Conservation (phyloP, 2,888 invertebrate species). For the Beris morrisii region DNA sequence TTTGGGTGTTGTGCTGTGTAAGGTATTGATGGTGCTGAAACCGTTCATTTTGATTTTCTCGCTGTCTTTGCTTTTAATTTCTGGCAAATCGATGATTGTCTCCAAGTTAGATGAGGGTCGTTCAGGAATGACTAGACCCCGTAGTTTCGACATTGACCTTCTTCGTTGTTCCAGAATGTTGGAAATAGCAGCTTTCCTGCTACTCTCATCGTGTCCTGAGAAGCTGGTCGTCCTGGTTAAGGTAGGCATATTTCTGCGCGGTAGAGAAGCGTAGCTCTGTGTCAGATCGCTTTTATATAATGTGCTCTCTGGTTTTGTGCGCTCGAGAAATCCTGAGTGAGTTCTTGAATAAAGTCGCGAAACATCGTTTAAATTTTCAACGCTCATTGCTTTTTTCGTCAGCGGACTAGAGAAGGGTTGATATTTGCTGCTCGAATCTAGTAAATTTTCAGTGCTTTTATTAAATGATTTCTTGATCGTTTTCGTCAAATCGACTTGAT, state of each 20-base stretch:
- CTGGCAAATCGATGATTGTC: conserved; percentile 74
- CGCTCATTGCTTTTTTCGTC: conserved; percentile 61
- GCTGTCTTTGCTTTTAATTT: conserved; percentile 76
- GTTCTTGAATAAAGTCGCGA: conserved; percentile 43
- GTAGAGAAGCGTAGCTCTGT: conserved; percentile 47
- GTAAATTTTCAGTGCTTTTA: conserved; percentile 54
- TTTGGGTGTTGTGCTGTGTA: conserved; percentile 44
- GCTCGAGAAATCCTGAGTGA: conserved; percentile 41
- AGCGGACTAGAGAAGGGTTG: conserved; percentile 47
- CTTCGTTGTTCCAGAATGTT: conserved; percentile 79
- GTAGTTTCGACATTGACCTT: conserved; percentile 78
- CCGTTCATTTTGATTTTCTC: conserved; percentile 57
- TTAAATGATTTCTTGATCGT: conserved; percentile 48
- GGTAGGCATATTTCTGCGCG: conserved; percentile 42
- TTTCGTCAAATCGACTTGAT: conserved; percentile 42
- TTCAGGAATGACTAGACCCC: conserved; percentile 88
- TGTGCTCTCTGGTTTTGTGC: conserved; percentile 24
- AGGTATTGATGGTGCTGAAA: conserved; percentile 7
- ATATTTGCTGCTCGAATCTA: conserved; percentile 44
- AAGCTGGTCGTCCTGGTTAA: conserved; percentile 55
- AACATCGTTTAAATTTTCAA: conserved; percentile 59
- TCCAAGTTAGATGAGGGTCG: conserved; percentile 56
- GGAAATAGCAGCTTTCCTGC: conserved; percentile 68
- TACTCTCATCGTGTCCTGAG: conserved; percentile 55
- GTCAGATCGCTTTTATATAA: conserved; percentile 44